Evolutionary conservation across 1,140 invertebrate species (phyloP).

Genomic region (Achroia grisella): DNA sequence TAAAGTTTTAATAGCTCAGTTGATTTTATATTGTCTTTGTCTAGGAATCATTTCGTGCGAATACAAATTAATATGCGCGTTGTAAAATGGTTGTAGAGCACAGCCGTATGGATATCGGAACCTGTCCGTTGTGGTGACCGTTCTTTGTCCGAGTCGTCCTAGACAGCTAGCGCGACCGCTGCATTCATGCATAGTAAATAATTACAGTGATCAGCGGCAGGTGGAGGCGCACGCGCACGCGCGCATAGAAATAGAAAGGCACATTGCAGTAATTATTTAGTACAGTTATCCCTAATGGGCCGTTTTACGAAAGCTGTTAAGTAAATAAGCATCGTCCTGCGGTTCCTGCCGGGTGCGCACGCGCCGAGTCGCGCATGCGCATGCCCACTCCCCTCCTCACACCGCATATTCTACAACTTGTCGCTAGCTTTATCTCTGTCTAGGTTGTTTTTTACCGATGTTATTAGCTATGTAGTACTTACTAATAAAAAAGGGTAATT

Average conservation of each 20-base stretch:
- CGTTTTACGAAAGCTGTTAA: conserved; percentile 68
- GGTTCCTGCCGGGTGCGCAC: conserved; percentile 50
- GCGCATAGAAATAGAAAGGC: conserved; percentile 71
- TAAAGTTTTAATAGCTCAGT: conserved; percentile 13
- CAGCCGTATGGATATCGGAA: conserved; percentile 55
- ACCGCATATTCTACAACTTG: no score
- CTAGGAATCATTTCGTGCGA: conserved; percentile 32
- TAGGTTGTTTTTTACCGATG: no score
- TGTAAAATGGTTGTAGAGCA: conserved; percentile 53
- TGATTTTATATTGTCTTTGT: conserved; percentile 23
- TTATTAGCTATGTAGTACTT: no score
- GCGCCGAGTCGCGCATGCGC: conserved; percentile 15
- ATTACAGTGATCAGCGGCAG: conserved; percentile 68
- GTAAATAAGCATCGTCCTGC: conserved; percentile 63
- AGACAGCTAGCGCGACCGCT: conserved; percentile 47
- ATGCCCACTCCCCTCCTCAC: conserved; percentile 7
- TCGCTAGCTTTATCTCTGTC: no score
- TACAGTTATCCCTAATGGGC: conserved; percentile 71
- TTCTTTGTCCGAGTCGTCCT: conserved; percentile 69
- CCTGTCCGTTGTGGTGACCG: conserved; percentile 54
- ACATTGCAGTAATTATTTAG: conserved; percentile 73
- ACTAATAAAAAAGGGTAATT: no score
- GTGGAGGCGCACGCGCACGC: conserved; percentile 53
- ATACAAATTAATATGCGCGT: conserved; percentile 55
- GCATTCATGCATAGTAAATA: conserved; percentile 72